Conservation (phyloP, 2,113 vertebrate species). For the Zosterops japonicus region DNA sequence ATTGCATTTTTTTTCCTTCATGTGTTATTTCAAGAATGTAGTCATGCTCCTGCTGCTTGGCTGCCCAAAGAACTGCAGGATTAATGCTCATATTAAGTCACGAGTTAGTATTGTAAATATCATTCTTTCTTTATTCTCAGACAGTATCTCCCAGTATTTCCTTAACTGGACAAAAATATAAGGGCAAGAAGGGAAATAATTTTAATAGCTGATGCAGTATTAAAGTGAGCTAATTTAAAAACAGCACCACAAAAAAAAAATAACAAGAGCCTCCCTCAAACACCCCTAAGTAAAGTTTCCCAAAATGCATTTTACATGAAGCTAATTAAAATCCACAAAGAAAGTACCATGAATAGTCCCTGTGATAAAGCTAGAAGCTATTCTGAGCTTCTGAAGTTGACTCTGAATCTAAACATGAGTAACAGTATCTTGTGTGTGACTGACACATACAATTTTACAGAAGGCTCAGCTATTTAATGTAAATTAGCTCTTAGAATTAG, state of each 20-base stretch:
- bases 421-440: not conserved
- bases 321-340: not conserved
- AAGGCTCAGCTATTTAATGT: not conserved
- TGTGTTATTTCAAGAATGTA: conserved; percentile 23
- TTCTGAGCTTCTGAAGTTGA: not conserved
- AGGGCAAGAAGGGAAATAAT: not conserved
- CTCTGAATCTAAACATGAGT: not conserved
- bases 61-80: not conserved
- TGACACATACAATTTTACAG: not conserved
- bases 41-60: not conserved
- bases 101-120: not conserved
- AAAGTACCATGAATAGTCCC: not conserved
- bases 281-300: not conserved
- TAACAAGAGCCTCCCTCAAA: not conserved
- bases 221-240: not conserved
- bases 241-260: not conserved
- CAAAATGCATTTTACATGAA: not conserved
- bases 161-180: not conserved
- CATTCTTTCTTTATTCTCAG: not conserved
- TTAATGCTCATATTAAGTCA: not conserved
- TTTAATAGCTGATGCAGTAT: not conserved
- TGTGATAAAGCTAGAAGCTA: not conserved
- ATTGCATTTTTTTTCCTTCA: not conserved
- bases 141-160: not conserved
- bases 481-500: not conserved